Evolutionary conservation across 2,113 vertebrate species (phyloP).

Genomic region (Garra rufa): DNA sequence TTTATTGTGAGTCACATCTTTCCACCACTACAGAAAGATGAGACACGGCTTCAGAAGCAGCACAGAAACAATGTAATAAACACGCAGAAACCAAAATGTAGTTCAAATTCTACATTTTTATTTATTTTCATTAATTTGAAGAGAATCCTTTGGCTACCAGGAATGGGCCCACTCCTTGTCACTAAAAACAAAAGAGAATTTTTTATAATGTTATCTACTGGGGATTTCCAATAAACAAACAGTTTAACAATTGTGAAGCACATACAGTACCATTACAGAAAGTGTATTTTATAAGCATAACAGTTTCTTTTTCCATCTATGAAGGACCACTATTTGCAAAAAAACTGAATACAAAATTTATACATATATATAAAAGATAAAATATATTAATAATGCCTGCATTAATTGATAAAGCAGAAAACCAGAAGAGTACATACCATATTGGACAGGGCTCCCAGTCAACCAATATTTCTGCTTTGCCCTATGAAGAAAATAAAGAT

Average conservation of each 20-base stretch:
- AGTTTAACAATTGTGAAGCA: neutral
- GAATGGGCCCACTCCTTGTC: neutral
- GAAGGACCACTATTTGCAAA: neutral
- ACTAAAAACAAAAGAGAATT: neutral
- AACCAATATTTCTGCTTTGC: neutral
- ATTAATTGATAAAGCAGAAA: neutral
- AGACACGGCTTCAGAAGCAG: neutral
- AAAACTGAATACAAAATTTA: neutral
- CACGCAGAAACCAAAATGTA: neutral
- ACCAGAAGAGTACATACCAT: neutral
- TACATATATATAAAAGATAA: neutral
- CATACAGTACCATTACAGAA: neutral
- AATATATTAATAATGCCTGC: neutral
- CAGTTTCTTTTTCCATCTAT: neutral
- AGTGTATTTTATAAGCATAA: neutral
- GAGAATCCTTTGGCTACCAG: slow-evolving; percentile 5
- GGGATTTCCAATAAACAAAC: neutral
- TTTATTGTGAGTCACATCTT: too few relatives aligned
- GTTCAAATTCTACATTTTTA: neutral
- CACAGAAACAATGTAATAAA: too few relatives aligned
- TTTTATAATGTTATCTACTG: neutral
- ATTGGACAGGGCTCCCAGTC: slow-evolving; percentile 1
- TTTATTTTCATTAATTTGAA: neutral
- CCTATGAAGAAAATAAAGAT: neutral
- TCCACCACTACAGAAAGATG: neutral